These are phyloP conservation scores for Drosophila asahinai DNA, from an alignment of 1,140 invertebrate genomes.

Conservation along the genomic window DNA sequence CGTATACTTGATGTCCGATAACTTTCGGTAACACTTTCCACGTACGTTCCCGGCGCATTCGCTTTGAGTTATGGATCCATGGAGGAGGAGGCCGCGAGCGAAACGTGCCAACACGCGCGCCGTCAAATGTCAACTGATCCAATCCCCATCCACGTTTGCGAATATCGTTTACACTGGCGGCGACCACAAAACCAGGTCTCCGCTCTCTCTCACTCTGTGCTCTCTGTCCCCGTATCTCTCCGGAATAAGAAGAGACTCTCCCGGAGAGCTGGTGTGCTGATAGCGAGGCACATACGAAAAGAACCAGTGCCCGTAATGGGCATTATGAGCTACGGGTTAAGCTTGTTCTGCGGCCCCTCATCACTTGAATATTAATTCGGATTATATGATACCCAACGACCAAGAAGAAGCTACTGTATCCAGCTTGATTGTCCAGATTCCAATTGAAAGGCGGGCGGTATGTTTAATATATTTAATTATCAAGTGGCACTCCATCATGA, in stretches of 20 bases:
- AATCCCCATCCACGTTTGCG: constrained; percentile 63
- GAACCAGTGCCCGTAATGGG: constrained; percentile 36
- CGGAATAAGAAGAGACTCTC: neutral
- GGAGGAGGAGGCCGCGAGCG: constrained; percentile 9
- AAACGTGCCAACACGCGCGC: constrained; percentile 77
- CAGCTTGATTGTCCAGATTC: constrained; percentile 22
- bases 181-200: constrained; percentile 30
- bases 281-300: constrained; percentile 43
- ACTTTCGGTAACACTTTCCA: constrained; percentile 29
- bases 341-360: constrained; percentile 36
- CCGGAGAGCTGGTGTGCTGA: constrained; percentile 38
- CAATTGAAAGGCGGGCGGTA: constrained; percentile 32
- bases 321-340: constrained; percentile 41
- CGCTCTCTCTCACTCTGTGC: constrained; percentile 9
- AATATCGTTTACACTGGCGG: constrained; percentile 77
- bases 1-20: constrained; percentile 49
- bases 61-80: constrained; percentile 26
- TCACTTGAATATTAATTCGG: constrained; percentile 56
- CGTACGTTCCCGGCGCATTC: neutral
- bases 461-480: constrained; percentile 30
- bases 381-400: constrained; percentile 24
- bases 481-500: neutral
- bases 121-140: constrained; percentile 85
- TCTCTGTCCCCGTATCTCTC: constrained; percentile 6
- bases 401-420: constrained; percentile 58